These are phyloP conservation scores for Danaus melanippus DNA, from an alignment of 1,140 invertebrate genomes.

Conservation along the genomic window DNA sequence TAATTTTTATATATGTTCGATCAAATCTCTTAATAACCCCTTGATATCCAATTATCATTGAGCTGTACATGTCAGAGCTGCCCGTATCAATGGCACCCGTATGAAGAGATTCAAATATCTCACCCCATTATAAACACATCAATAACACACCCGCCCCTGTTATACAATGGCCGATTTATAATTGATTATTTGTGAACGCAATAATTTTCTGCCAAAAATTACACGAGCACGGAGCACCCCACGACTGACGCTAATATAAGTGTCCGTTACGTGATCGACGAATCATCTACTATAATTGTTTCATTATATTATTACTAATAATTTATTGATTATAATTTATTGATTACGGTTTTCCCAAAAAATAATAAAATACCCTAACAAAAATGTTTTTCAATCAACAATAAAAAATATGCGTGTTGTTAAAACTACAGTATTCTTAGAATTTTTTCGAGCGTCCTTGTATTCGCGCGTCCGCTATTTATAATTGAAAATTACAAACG, in stretches of 20 bases:
- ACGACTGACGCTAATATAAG: conserved; percentile 16
- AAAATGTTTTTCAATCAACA: conserved; percentile 29
- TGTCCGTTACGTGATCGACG: conserved; percentile 3
- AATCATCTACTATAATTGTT: conserved; percentile 10
- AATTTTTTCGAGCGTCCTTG: conserved; percentile 53
- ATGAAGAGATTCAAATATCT: conserved; percentile 55
- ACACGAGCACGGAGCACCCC: conserved; percentile 24
- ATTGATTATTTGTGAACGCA: conserved; percentile 63
- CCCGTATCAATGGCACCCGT: conserved; percentile 65
- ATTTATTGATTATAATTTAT: conserved; percentile 2
- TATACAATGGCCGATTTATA: conserved; percentile 48
- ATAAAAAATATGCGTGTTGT: conserved; percentile 26
- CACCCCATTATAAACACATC: conserved; percentile 67
- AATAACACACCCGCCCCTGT: conserved; percentile 57
- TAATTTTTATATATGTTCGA: too few species aligned
- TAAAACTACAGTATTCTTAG: conserved; percentile 55
- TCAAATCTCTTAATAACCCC: conserved; percentile 25
- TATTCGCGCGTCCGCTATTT: conserved; percentile 64
- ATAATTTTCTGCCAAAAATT: conserved; percentile 51
- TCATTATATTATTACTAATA: background rate
- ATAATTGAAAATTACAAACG: conserved; percentile 60
- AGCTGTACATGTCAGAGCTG: conserved; percentile 25
- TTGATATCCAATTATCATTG: conserved; percentile 42
- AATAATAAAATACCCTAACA: too few species aligned
- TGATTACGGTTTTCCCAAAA: too few species aligned